A percentile compares a stretch with the other conserved stretches of the same genome.
Evolutionary conservation across 1,140 invertebrate genomes (phyloP).

Genomic region (Drosophila murphyi): DNA sequence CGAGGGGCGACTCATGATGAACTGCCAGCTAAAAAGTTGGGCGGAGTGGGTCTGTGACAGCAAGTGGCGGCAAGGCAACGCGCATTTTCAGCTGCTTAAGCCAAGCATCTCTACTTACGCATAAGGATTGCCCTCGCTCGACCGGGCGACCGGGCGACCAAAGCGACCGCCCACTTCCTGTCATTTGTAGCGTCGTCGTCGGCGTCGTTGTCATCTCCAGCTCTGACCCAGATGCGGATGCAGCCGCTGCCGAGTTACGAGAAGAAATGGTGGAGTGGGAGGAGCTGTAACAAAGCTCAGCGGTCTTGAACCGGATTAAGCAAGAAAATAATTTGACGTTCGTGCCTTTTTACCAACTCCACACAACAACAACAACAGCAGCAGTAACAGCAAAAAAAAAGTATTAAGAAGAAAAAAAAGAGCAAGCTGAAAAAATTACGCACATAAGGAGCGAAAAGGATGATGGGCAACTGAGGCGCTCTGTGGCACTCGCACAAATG

Average conservation of each 20-base stretch:
- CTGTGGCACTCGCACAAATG: slow-evolving; percentile 61
- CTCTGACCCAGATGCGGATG: slow-evolving; percentile 71
- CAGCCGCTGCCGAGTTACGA: slow-evolving; percentile 1
- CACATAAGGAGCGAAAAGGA: slow-evolving; percentile 13
- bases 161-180: slow-evolving; percentile 46
- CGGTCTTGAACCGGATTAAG: slow-evolving; percentile 78
- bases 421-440: slow-evolving; percentile 31
- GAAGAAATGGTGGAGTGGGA: not conserved
- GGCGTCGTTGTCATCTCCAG: slow-evolving; percentile 36
- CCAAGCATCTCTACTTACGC: slow-evolving; percentile 34
- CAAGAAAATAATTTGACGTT: slow-evolving; percentile 81
- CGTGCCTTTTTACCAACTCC: slow-evolving; percentile 74
- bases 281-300: slow-evolving; percentile 58
- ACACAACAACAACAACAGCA: slow-evolving; percentile 28
- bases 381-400: slow-evolving; percentile 24
- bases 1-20: not conserved
- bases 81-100: slow-evolving; percentile 26
- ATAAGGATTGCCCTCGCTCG: slow-evolving; percentile 1
- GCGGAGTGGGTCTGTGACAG: not conserved
- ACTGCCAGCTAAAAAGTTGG: not conserved
- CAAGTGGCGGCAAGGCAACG: slow-evolving; percentile 6
- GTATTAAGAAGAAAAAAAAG: slow-evolving; percentile 5
- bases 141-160: not conserved
- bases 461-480: slow-evolving; percentile 5
- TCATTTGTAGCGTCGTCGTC: slow-evolving; percentile 46